Base-by-base conservation (phyloP, 1,140 invertebrate species). In the Papilio dardanus region DNA sequence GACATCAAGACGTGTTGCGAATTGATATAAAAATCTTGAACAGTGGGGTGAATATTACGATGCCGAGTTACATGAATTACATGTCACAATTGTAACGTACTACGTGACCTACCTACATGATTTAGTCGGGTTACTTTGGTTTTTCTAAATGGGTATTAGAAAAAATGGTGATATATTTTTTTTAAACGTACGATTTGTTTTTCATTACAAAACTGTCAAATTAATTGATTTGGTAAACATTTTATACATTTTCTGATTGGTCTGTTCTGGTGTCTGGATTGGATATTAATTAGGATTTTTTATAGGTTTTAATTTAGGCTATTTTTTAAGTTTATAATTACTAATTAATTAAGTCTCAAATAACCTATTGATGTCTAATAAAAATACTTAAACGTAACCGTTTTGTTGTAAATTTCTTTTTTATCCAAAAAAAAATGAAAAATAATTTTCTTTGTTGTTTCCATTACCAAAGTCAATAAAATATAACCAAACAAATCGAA, bases 11-110 rank as follows among this genome's bases (percentile, higher is more conserved):
- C 90, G 90, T 88, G 88, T 79, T 71, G 81, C 68, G 90, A 90
- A 90, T 91, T 92, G 87, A 86, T 85, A 88, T 85, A 86, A 88
- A 88, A 89, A 85, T 82, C 71, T 76, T 78, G 80, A 86, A 84
- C 87, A 74, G 76, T 35, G 79, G 83, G 83, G 86, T 81, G 84
- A 81, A 58, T 80, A 80, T 86, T 86, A 88, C 77, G 67, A 83
- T 77, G 79, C 78, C 74, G 81, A 82, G 77, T 90, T 82, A 79
- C 76, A 74, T 83, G 83, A 87, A 88, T 83, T 79, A 77, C 77
- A 54, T 84, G 83, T 85, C 80, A 89, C 88, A 88, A 89, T 89
- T 79, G 77, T 85, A 84, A 87, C 76, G 80, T 40, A 75, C 75
- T 83, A 88, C 88, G 87, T 88, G 88, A 86, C 40, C 80, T 79